Base-by-base conservation (phyloP, 2,888 invertebrate species). In the Cordylochernes scorpioides region DNA sequence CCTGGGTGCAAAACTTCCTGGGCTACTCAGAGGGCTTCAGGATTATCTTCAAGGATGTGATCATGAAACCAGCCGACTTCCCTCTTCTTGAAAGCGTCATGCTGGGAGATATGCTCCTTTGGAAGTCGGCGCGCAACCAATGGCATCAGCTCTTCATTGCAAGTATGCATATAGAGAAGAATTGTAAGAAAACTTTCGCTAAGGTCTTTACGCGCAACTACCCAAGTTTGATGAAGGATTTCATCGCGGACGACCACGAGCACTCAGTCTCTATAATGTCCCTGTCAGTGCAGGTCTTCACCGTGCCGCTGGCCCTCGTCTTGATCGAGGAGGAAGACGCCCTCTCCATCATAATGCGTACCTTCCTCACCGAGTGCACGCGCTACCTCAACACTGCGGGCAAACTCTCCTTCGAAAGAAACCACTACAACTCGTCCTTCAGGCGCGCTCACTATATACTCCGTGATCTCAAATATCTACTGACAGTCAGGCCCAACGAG, bases 61-160 rank as follows among this genome's bases (percentile, higher is more conserved):
- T 45, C 18, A 34, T 39, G 30, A 30, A 31, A 12, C 30, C 29
- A n/a, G 15, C 34, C n/a, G 28, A 35, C 33, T 38, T 12, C 32
- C 51, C 48, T 5, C 35, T 59, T 14, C 47, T 60, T 35, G 58
- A 59, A 39, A 45, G 46, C 19, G 43, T 60, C 14, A 48, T 61
- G 38, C 44, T 53, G 21, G 45, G 49, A 38, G 94, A 97, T 54
- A 72, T 75, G 15, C 66, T 71, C 39, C 61, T 94, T 48, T 94
- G 91, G 91, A 94, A 94, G 58, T 72, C 80, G 3, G 86, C 84
- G 0, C 60, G 88, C 30, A 67, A 73, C 0, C 75, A 75, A 37
- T 86, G 84, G 74, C 94, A 97, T 49, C 66, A 82, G n/a, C 60
- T 97, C n/a, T 67, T 94, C 30, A 91, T 97, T 42, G 72, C 80